phyloP scores from a whole-genome alignment of 2,888 invertebrate genomes.

The Phragmatobia fuliginosa region DNA sequence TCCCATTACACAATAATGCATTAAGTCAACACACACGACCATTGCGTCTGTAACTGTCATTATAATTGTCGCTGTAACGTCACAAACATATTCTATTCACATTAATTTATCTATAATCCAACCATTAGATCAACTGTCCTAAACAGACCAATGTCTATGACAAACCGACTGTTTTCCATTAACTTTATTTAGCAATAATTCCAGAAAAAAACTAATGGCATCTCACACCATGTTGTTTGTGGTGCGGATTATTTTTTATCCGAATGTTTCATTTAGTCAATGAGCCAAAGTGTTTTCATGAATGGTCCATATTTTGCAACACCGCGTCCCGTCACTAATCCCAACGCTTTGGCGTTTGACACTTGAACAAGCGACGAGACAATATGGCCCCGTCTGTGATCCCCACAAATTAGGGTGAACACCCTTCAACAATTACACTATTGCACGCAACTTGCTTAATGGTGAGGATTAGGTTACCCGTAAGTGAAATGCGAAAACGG shows the following conservation, averaged over 20 bases:
- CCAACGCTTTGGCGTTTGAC: constrained; percentile 68
- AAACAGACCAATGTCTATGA: constrained; percentile 25
- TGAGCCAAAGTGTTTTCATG: constrained; percentile 36
- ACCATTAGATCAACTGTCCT: constrained; percentile 24
- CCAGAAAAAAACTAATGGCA: constrained; percentile 5
- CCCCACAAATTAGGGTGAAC: constrained; percentile 78
- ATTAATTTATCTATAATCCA: constrained; percentile 29
- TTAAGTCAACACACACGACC: constrained; percentile 8
- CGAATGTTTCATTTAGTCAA: constrained; percentile 34
- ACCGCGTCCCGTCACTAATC: constrained; percentile 45
- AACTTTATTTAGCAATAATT: neutral
- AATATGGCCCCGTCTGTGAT: constrained; percentile 66
- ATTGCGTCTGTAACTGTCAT: constrained; percentile 19
- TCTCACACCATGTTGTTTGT: constrained; percentile 9
- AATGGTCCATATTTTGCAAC: constrained; percentile 43
- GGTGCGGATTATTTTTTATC: constrained; percentile 18
- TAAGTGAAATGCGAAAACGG: constrained; percentile 74
- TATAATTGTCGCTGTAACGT: constrained; percentile 37
- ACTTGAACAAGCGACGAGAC: constrained; percentile 66
- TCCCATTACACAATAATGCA: constrained; percentile 1
- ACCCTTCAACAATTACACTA: constrained; percentile 79
- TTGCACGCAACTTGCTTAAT: constrained; percentile 75
- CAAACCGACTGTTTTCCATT: constrained; percentile 7
- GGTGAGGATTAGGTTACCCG: constrained; percentile 77
- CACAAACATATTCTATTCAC: constrained; percentile 14